Percentiles rank a stretch among this genome's conserved stretches.
Evolutionary conservation across 2,888 invertebrate species (phyloP).

Genomic region (Apamea anceps): DNA sequence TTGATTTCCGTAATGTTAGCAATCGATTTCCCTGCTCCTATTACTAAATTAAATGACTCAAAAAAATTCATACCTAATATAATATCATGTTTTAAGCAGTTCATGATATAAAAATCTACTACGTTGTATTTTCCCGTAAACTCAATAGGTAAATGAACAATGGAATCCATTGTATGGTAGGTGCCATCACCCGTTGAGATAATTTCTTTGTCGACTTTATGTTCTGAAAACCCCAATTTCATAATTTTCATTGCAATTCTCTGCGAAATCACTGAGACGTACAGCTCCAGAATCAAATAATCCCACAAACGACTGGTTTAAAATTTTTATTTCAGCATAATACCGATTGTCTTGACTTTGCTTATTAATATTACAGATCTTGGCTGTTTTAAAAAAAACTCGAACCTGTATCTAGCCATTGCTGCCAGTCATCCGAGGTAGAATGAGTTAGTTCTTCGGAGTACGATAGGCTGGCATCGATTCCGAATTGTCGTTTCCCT

Average conservation of each 20-base stretch:
- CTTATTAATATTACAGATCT: background rate
- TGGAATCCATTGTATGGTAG: constrained; percentile 15
- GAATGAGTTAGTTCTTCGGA: background rate
- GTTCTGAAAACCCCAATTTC: background rate
- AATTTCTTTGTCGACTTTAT: constrained; percentile 17
- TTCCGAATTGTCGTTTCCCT: constrained; percentile 26
- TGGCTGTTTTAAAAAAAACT: background rate
- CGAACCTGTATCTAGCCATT: background rate
- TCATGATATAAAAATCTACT: constrained; percentile 24
- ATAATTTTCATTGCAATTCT: background rate
- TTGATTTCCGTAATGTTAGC: too few relatives aligned
- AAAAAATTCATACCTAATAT: constrained; percentile 12
- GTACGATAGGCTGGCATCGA: constrained; percentile 26
- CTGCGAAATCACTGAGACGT: constrained; percentile 12
- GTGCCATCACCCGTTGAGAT: constrained; percentile 29
- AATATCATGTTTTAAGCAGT: constrained; percentile 18
- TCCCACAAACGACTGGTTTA: constrained; percentile 17
- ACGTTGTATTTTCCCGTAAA: constrained; percentile 18
- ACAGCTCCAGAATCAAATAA: constrained; percentile 23
- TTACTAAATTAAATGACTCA: background rate
- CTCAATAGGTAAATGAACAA: constrained; percentile 21
- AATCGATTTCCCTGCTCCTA: too few relatives aligned
- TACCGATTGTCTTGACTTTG: background rate
- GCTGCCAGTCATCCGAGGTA: background rate
- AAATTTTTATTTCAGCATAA: constrained; percentile 11